Evolutionary conservation across 2,113 vertebrate species (phyloP).

Genomic region (Lophotis ruficrista): DNA sequence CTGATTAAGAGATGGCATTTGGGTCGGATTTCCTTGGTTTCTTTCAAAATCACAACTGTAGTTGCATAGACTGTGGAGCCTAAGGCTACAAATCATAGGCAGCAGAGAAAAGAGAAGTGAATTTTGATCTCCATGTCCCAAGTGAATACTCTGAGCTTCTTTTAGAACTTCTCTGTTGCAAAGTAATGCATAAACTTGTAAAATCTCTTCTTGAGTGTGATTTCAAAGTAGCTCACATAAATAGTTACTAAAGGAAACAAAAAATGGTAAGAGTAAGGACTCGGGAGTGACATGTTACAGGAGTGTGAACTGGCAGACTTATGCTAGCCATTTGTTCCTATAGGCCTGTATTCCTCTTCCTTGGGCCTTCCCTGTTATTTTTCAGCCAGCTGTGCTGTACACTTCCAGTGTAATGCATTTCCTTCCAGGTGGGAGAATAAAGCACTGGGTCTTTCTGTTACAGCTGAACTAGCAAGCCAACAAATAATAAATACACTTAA

Average conservation of each 20-base stretch:
- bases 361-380: neutral
- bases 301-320: neutral
- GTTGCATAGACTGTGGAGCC: neutral
- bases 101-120: neutral
- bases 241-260: neutral
- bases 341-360: neutral
- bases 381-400: neutral
- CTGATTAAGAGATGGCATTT: neutral
- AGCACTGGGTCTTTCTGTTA: neutral
- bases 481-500: neutral
- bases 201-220: neutral
- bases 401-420: neutral
- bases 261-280: neutral
- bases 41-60: neutral
- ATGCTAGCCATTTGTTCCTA: neutral
- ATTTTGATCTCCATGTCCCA: neutral
- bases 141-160: neutral
- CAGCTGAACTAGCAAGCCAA: neutral
- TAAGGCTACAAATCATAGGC: neutral
- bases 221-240: neutral
- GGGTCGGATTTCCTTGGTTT: neutral
- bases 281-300: neutral
- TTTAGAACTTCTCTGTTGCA: neutral
- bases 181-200: neutral
- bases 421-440: neutral